Evolutionary conservation across 1,140 invertebrate species (phyloP).

Genomic region (Xylocopa sonorina): DNA sequence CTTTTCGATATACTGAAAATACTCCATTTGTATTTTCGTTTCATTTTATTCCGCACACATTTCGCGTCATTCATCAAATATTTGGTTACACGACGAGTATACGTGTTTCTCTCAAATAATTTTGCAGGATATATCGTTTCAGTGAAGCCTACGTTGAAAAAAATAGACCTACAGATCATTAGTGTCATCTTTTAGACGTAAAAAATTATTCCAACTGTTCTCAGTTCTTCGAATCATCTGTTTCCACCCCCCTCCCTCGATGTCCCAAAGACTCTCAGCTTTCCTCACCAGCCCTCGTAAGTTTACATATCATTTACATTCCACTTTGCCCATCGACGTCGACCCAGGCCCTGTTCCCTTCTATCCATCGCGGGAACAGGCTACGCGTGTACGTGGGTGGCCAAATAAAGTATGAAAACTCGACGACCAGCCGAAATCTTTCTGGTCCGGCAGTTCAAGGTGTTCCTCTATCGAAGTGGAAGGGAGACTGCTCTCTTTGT

Average conservation of each 20-base stretch:
- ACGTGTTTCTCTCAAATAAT: not conserved
- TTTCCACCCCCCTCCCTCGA: no score
- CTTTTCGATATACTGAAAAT: not conserved
- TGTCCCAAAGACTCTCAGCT: no score
- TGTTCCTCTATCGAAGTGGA: not conserved
- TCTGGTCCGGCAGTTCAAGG: not conserved
- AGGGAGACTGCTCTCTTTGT: slow-evolving; percentile 6
- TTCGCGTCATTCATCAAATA: not conserved
- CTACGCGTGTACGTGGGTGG: not conserved
- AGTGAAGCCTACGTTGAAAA: no score
- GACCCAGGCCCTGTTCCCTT: not conserved
- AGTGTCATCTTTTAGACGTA: no score
- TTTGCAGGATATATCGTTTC: no score
- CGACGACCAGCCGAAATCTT: slow-evolving; percentile 31
- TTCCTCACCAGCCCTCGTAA: not conserved
- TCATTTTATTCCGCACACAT: not conserved
- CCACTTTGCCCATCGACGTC: not conserved
- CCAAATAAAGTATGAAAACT: slow-evolving; percentile 27
- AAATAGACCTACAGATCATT: no score
- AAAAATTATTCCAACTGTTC: no score
- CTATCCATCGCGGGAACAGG: not conserved
- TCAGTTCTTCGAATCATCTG: no score
- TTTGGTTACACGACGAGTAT: not conserved
- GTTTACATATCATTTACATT: slow-evolving; percentile 8
- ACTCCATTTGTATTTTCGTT: not conserved